Evolutionary conservation across 2,888 invertebrate species (phyloP), one percentile per base, ranked within the genome.

Genomic region (Arrhopalites spinosus): DNA sequence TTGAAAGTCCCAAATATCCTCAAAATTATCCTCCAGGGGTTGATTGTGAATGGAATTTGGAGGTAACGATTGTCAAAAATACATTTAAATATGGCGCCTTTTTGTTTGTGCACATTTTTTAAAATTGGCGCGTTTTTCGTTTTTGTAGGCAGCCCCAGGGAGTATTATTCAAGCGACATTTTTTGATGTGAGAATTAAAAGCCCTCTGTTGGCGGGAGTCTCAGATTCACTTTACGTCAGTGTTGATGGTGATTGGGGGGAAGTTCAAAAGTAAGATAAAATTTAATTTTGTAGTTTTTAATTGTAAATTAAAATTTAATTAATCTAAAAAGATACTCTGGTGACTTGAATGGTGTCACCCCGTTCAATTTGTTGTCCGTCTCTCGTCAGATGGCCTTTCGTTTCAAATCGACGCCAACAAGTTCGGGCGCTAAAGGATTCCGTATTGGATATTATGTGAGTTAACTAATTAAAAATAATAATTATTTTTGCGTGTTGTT

Each of bases 311-410:
- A 36, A 36, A 36, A 36, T 36, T 36, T 3, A 11, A 36, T 36
- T 36, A 7, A 7, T 3, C 3, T 7, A 36, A 20, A n/a, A 17
- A 66, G 66, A n/a, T 68, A 36, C 23, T 68, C 68, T 8, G 68
- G 68, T 7, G 68, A 68, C 23, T 23, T 68, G 45, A 68, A 68
- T 68, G 68, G 68, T 2, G 36, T 68, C 13, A 68, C 68, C 5
- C 68, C 68, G 1, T 68, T 68, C 25, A 68, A 68, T 68, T 45
- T 68, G 36, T 13, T 68, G 8, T 68, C 68, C 3, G 47, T 20
- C 3, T 30, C 68, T 8, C n/a, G 36, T 8, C 43, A 68, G 20
- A 17, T 68, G 25, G 20, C 20, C 15, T 23, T 68, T 23, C 68
- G 68, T 1, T 68, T 68, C 45, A 68, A 43, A 20, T 43, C 68